Base-by-base conservation (phyloP, 2,797 vertebrate genomes). In the Thunnus albacares region DNA sequence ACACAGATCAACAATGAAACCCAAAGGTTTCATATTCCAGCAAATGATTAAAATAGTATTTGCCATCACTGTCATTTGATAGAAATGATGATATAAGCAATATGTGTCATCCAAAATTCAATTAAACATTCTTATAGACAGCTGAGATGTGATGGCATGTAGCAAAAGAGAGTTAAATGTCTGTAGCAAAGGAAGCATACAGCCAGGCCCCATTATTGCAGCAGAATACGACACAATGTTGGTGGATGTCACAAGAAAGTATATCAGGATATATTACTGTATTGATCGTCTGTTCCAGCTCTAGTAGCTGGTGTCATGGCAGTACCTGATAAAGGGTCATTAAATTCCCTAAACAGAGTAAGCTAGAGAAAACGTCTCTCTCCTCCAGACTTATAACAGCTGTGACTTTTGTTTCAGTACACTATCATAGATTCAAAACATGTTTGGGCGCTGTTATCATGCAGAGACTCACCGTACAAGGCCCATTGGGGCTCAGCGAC, bases 261-360 rank as follows among this genome's bases (percentile, higher is more conserved):
- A 22, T 61, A 51, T 56, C 53, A 60, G 52, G 58, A 51, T 66
- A 22, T 52, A 57, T 77, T 41, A 30, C 35, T 53, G 51, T 43
- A 53, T 65, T 38, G 22, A 58, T 77, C 9, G 41, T 66, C 38
- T 72, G 58, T 38, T 59, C 26, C 9, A 41, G 7, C 18, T 24
- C 6, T 22, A 18, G 33, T 30, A 24, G 41, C 24, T 10, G 28
- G 12, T 38, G 13, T 28, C 15, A 24, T 43, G 56, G 10, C 15
- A n/a, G 11, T 45, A 20, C 10, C 47, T 69, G 33, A 51, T 22
- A 8, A 55, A 55, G 30, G 5, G 10, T 52, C 2, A n/a, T 47
- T 41, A 3, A 38, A 22, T 24, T 47, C 9, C n/a, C 28, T 63
- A 18, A 61, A 70, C 53, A 15, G 4, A 67, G 20, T 33, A 33